A percentile compares a stretch with the other conserved stretches of the same genome.
phyloP scores from a whole-genome alignment of 2,888 invertebrate species.

The Ceraclea dissimilis region DNA sequence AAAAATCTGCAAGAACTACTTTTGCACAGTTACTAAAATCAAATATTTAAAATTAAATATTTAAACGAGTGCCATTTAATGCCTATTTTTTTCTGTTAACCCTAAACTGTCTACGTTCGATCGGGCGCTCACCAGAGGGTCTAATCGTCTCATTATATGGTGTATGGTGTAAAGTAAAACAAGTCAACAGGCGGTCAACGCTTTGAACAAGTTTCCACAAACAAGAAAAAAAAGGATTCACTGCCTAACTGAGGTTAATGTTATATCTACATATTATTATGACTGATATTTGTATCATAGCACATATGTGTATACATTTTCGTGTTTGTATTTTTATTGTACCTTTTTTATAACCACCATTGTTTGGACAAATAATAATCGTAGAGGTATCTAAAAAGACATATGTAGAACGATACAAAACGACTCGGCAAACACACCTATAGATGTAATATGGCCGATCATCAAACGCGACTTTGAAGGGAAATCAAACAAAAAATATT shows the following conservation, averaged over 20 bases:
- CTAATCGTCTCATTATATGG: conserved; percentile 22
- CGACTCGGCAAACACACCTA: no score
- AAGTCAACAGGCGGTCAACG: conserved; percentile 21
- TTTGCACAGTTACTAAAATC: no score
- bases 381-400: no score
- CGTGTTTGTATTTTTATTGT: conserved; percentile 2
- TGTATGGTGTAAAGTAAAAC: conserved; percentile 23
- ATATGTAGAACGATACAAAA: no score
- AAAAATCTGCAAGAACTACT: no score
- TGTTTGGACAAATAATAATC: not conserved
- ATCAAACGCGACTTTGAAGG: no score
- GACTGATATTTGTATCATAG: not conserved
- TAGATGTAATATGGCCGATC: no score
- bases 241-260: not conserved
- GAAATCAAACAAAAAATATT: no score
- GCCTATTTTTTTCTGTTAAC: no score
- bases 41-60: no score
- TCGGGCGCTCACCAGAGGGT: conserved; percentile 10
- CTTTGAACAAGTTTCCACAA: not conserved
- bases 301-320: not conserved
- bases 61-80: no score
- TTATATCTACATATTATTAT: no score
- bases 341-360: not conserved
- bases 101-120: not conserved
- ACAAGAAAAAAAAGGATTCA: not conserved